phyloP scores from a whole-genome alignment of 1,140 invertebrate species.

The Melitaea cinxia region DNA sequence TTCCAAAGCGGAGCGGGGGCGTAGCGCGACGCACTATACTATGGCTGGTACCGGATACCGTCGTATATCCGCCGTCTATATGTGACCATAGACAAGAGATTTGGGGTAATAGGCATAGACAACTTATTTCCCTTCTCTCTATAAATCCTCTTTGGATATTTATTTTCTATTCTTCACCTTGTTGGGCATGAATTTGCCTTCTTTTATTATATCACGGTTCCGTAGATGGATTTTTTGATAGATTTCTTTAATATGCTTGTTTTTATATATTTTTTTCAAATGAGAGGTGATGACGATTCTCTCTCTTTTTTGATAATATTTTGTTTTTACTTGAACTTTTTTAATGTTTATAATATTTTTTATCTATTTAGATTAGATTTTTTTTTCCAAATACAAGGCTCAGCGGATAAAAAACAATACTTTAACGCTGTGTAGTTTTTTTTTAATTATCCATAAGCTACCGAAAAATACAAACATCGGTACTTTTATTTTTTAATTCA shows the following conservation, averaged over 20 bases:
- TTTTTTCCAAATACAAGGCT: too few species aligned
- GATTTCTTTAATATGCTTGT: constrained; percentile 11
- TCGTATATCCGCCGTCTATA: constrained; percentile 29
- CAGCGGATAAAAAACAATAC: background rate
- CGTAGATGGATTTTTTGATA: constrained; percentile 8
- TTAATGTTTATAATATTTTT: too few species aligned
- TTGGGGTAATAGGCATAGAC: constrained; percentile 34
- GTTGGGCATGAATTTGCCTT: background rate
- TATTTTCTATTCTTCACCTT: constrained; percentile 9
- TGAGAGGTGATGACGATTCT: too few species aligned
- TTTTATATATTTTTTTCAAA: background rate
- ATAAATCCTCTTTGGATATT: constrained; percentile 18
- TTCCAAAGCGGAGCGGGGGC: constrained; percentile 36
- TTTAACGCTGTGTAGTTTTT: background rate
- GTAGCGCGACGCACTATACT: constrained; percentile 36
- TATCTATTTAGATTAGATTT: too few species aligned
- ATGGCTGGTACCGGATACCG: constrained; percentile 36
- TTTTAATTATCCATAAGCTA: background rate
- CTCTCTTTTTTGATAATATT: too few species aligned
- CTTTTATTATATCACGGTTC: background rate
- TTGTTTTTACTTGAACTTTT: too few species aligned
- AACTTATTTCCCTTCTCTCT: constrained; percentile 16
- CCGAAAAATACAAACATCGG: background rate
- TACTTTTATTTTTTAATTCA: background rate
- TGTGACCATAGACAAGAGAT: constrained; percentile 34